Conservation (phyloP, 2,888 invertebrate species). For the Tachystola acroxantha region DNA sequence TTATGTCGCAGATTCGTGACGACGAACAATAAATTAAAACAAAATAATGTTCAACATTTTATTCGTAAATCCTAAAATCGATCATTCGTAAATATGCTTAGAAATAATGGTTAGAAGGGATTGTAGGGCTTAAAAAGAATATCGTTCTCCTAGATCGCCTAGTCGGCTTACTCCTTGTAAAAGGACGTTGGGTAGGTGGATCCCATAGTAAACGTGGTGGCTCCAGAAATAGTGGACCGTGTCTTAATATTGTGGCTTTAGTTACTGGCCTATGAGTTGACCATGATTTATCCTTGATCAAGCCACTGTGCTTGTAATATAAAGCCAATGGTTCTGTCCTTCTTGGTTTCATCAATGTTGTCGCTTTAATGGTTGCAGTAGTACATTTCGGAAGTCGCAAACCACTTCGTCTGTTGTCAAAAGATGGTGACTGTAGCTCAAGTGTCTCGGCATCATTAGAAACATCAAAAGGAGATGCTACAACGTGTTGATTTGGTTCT, state of each 20-base stretch:
- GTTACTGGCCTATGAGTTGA: neutral
- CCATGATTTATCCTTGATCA: neutral
- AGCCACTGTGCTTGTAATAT: neutral
- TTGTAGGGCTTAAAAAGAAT: conserved; percentile 61
- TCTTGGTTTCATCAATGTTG: neutral
- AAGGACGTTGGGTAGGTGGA: neutral
- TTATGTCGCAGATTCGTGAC: no score
- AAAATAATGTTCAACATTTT: no score
- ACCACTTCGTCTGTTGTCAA: neutral
- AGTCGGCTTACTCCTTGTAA: conserved; percentile 12
- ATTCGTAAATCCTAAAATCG: no score
- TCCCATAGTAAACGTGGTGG: neutral
- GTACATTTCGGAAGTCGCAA: neutral
- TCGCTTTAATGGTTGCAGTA: no score
- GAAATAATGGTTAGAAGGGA: conserved; percentile 48
- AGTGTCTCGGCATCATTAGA: neutral
- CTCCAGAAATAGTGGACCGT: neutral
- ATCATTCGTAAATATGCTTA: no score
- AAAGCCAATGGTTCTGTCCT: neutral
- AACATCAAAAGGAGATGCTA: neutral
- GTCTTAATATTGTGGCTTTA: neutral
- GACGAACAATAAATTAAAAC: no score
- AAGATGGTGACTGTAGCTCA: neutral
- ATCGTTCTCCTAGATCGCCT: conserved; percentile 41
- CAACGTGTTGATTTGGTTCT: neutral